These are phyloP conservation scores for Danio albolineatus DNA, from an alignment of 2,797 vertebrate genomes.

Conservation along the genomic window DNA sequence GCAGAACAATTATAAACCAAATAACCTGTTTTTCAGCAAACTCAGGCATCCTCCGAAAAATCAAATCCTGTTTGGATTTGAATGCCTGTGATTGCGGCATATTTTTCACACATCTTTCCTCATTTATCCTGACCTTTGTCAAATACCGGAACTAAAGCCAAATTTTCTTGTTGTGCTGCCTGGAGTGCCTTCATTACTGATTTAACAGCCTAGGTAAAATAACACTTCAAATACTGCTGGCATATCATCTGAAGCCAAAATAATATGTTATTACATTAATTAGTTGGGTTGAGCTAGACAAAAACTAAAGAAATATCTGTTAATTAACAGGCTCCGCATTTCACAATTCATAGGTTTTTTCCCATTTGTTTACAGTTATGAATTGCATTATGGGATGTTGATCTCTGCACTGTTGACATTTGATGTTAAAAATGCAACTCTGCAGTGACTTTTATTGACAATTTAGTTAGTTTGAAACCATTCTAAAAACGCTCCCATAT, in stretches of 20 bases:
- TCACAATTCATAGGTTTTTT: too few relatives aligned
- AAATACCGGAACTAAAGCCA: background rate
- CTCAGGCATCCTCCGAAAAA: background rate
- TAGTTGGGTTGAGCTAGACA: too few relatives aligned
- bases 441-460: too few relatives aligned
- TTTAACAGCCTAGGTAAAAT: slow-evolving; percentile 6
- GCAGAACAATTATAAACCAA: background rate
- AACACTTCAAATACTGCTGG: background rate
- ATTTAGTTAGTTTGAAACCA: too few relatives aligned
- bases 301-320: too few relatives aligned
- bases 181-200: background rate
- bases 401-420: too few relatives aligned
- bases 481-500: too few relatives aligned
- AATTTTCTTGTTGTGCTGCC: background rate
- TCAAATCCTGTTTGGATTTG: background rate
- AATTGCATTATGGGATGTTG: too few relatives aligned
- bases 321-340: too few relatives aligned
- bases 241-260: background rate
- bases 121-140: slow-evolving; percentile 24
- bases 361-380: too few relatives aligned
- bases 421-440: too few relatives aligned
- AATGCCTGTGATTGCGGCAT: background rate
- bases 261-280: too few relatives aligned
- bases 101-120: background rate
- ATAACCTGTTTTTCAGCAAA: background rate